Evolutionary conservation across 1,140 invertebrate genomes (phyloP).

Genomic region (Sitodiplosis mosellana): DNA sequence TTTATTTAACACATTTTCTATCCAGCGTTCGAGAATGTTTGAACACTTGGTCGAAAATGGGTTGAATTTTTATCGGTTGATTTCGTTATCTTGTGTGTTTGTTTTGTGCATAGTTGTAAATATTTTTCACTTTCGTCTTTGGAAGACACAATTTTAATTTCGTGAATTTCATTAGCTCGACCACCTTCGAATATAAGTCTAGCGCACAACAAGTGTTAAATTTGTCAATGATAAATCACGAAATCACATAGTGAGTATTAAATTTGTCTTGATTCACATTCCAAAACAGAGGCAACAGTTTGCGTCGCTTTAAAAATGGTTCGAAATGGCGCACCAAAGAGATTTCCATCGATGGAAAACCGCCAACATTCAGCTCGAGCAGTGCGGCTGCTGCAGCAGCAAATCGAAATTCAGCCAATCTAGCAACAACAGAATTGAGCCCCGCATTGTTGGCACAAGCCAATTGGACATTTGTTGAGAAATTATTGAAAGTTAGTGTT

Average conservation of each 20-base stretch:
- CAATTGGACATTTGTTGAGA: slow-evolving; percentile 97
- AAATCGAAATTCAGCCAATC: slow-evolving; percentile 20
- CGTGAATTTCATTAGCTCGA: no score
- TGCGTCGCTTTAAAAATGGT: slow-evolving; percentile 35
- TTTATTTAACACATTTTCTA: neutral
- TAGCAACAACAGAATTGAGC: slow-evolving; percentile 20
- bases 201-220: no score
- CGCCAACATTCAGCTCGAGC: slow-evolving; percentile 6
- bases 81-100: no score
- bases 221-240: no score
- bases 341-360: slow-evolving; percentile 30
- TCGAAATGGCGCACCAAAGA: slow-evolving; percentile 37
- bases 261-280: neutral
- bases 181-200: no score
- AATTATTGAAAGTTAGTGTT: slow-evolving; percentile 71
- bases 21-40: no score
- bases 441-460: slow-evolving; percentile 76
- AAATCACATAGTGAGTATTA: no score
- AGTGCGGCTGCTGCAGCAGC: slow-evolving; percentile 11
- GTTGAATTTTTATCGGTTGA: no score
- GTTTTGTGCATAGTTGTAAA: no score
- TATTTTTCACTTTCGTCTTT: no score
- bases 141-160: no score
- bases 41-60: no score
- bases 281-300: slow-evolving; percentile 33